A percentile compares a stretch with the other conserved stretches of the same genome.
These are phyloP conservation scores for Eupithecia subumbrata DNA, from an alignment of 2,888 invertebrate genomes.

Conservation along the genomic window DNA sequence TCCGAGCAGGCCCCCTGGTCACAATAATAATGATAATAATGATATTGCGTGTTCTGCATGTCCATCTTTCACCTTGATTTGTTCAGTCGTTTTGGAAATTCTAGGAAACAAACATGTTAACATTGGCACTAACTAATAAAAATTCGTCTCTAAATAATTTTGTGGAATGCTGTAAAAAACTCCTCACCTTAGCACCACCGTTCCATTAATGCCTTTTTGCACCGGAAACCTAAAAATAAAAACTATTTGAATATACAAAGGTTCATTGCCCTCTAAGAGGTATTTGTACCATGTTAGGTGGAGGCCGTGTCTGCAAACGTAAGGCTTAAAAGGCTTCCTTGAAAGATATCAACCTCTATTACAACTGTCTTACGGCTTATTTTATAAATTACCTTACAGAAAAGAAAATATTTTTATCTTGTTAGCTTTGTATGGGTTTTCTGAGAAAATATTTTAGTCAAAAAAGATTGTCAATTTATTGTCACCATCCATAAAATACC, in stretches of 20 bases:
- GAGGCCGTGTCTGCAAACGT: constrained; percentile 41
- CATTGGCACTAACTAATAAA: no score
- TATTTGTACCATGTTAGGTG: constrained; percentile 20
- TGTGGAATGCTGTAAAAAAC: not conserved
- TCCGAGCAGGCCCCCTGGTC: no score
- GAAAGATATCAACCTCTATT: constrained; percentile 50
- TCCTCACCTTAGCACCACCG: not conserved
- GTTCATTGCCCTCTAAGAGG: constrained; percentile 8
- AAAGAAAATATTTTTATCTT: not conserved
- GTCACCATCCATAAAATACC: not conserved
- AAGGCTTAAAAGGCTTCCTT: constrained; percentile 58
- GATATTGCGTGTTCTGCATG: no score
- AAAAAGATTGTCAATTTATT: not conserved
- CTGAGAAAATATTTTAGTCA: not conserved
- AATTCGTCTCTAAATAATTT: not conserved
- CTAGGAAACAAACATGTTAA: no score
- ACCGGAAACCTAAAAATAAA: not conserved
- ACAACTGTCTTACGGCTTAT: constrained; percentile 10
- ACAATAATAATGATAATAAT: no score
- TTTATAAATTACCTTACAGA: not conserved
- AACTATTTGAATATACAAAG: constrained; percentile 3
- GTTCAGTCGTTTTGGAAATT: no score
- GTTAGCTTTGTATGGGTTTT: constrained; percentile 5
- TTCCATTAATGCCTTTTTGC: not conserved
- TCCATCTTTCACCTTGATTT: no score